Percentiles rank a stretch among this genome's conserved stretches.
Conservation (phyloP, 2,797 vertebrate genomes). For the Pangasius larnaudii region DNA sequence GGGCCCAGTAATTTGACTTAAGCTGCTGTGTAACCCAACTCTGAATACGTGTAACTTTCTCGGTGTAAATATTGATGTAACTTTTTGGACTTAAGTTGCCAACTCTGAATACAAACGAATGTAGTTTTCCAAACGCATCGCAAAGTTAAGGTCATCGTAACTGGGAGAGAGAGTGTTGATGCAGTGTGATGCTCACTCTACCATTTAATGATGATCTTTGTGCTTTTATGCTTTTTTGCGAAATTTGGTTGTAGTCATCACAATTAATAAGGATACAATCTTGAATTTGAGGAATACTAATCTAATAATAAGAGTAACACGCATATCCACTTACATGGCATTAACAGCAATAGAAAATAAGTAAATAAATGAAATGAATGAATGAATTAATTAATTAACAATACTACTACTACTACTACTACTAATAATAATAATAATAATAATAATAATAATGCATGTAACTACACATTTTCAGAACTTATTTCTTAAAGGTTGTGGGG, state of each 20-base stretch:
- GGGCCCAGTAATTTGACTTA: neutral
- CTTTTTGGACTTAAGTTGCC: neutral
- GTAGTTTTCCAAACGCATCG: neutral
- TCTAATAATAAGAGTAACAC: too few species aligned
- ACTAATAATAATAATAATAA: too few species aligned
- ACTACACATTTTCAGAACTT: too few species aligned
- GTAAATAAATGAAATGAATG: neutral
- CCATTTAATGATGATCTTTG: too few species aligned
- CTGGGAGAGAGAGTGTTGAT: too few species aligned
- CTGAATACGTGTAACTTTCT: neutral
- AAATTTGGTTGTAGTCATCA: too few species aligned
- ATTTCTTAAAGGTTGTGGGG: too few species aligned
- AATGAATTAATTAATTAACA: neutral
- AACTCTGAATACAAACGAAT: neutral
- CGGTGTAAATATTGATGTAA: neutral
- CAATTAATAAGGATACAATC: too few species aligned
- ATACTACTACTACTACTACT: neutral
- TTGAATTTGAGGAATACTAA: neutral
- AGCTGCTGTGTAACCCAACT: neutral
- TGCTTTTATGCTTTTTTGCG: too few species aligned
- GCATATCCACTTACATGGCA: neutral
- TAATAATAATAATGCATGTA: too few species aligned
- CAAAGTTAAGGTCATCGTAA: neutral
- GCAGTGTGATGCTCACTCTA: too few species aligned
- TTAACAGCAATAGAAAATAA: neutral